phyloP scores from a whole-genome alignment of 2,113 vertebrate genomes.

The Eleginops maclovinus region DNA sequence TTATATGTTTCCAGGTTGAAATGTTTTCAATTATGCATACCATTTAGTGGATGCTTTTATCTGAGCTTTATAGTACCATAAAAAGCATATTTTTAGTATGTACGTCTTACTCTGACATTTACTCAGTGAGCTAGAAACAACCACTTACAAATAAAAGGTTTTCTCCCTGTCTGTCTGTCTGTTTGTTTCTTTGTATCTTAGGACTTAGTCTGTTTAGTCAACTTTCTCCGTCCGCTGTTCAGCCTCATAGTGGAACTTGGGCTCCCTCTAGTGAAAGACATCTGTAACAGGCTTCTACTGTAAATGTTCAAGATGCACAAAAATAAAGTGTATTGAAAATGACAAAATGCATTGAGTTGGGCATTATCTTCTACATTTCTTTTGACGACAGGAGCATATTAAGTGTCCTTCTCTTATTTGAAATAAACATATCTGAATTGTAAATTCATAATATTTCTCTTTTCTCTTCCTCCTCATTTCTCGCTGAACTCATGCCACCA shows the following conservation, averaged over 20 bases:
- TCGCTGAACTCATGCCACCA: background rate
- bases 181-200: conserved; percentile 47
- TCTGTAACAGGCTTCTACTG: conserved; percentile 1
- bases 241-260: conserved; percentile 23
- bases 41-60: conserved; percentile 73
- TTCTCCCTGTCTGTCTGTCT: conserved; percentile 42
- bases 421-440: background rate
- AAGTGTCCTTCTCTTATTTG: background rate
- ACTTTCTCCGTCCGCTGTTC: conserved; percentile 3
- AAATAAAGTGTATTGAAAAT: background rate
- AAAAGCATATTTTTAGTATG: conserved; percentile 56
- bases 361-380: background rate
- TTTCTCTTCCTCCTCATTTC: background rate
- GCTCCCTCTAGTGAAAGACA: conserved; percentile 69
- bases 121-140: conserved; percentile 51
- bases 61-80: conserved; percentile 35
- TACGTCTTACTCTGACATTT: conserved; percentile 14
- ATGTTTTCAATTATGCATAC: conserved; percentile 73
- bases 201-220: background rate
- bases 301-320: background rate
- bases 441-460: background rate
- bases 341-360: background rate
- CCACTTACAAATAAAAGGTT: conserved; percentile 58
- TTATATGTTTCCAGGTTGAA: conserved; percentile 55
- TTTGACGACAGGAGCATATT: background rate